Evolutionary conservation across 2,113 vertebrate genomes (phyloP), one percentile per base, ranked within the genome.

Genomic region (Hirundichthys speculiger): DNA sequence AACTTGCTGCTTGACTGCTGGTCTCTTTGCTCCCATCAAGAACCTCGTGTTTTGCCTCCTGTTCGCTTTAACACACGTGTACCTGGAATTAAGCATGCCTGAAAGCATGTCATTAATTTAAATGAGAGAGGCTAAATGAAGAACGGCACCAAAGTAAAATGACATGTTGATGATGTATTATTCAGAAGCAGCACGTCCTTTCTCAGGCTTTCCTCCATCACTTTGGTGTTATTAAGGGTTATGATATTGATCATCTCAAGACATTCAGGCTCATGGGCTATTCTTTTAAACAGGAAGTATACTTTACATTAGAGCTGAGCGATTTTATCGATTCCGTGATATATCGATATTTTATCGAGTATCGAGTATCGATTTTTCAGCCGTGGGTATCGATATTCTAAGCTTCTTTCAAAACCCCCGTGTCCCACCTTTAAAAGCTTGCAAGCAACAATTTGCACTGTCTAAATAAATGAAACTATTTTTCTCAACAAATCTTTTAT

Each of bases 91-190:
- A 22, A 73, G 27, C 47, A 16, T 2, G n/a, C 53, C n/a, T 64
- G 69, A 47, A 50, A 71, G 64, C 58, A 39, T n/a, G 48, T 5
- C 39, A 22, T 49, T 30, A 1, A 39, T 18, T 14, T n/a, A 45
- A 71, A 55, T 42, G 14, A 25, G 0, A 2, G 5, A 42, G 42
- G 30, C 8, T 16, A 30, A 45, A 55, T 12, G 22, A 21, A 53
- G 50, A 46, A 30, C 5, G 14, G 1, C 27, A 61, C 13, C 45
- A 39, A 50, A 43, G 69, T 30, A 77, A 69, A 48, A 19, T 43
- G n/a, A 46, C n/a, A 49, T 43, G 19, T 59, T 72, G 18, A 47
- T 67, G 34, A 71, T 62, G 12, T 16, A 61, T 59, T 65, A 58
- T 63, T 62, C 1, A 39, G 47, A 43, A 19, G 1, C 15, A 18